Base-by-base conservation (phyloP, 2,888 invertebrate genomes). In the Caenorhabditis doughertyi region DNA sequence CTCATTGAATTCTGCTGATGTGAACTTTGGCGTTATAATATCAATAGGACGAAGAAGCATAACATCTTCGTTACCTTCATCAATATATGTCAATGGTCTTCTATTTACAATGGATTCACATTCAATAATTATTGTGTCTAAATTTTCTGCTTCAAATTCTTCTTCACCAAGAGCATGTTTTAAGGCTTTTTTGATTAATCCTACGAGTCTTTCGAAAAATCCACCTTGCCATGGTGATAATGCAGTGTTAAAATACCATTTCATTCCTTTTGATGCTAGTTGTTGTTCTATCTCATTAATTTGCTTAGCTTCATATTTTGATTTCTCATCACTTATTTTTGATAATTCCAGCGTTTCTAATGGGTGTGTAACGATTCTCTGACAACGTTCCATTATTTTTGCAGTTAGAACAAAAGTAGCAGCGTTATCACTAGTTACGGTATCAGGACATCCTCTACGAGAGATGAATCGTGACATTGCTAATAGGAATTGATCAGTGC, bases 231-330 rank as follows among this genome's bases (percentile, higher is more conserved):
- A 70, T 27, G 68, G 68, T n/a, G 42, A 25, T 3, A 25, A 18
- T 9, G 68, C 68, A 3, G 68, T 70, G 56, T 55, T 70, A 23
- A 42, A 55, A n/a, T 27, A 55, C 68, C 68, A 70, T 4, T 25
- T 23, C 16, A 70, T 56, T 11, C 27, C 42, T 53, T 27, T 8
- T 7, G 55, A 23, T 0, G 16, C 2, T 29, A 64, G 29, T 29
- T 64, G 8, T 0, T 47, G n/a, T 9, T 27, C 18, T 0, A 47
- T 29, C 16, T 62, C 23, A 11, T 60, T 35, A 1, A 39, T 35
- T 3, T 23, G 4, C 0, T 4, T 1, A 21, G 21, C n/a, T n/a
- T n/a, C n/a, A n/a, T 21, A 5, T 1, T 9, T 11, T 39, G 35
- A 9, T 5, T 35, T 35, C 5, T 35, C 35, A 35, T 35, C 7